phyloP scores from a whole-genome alignment of 2,113 vertebrate species.

The Dermatemys mawii region DNA sequence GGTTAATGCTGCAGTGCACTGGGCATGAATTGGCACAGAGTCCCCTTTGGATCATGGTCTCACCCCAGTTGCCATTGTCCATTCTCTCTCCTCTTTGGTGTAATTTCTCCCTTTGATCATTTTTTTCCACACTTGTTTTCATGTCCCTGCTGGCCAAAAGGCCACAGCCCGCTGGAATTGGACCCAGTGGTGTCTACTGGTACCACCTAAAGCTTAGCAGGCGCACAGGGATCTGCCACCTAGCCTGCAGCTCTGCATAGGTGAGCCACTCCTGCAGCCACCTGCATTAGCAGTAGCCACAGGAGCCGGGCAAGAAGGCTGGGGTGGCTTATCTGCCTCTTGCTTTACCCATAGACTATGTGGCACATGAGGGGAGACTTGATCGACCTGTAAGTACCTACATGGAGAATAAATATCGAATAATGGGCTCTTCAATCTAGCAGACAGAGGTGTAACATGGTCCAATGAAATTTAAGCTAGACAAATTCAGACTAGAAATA shows the following conservation, averaged over 20 bases:
- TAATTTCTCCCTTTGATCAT: background rate
- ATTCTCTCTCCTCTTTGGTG: background rate
- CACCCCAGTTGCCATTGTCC: background rate
- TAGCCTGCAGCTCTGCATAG: too few relatives aligned
- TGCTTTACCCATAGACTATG: too few relatives aligned
- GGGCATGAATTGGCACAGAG: background rate
- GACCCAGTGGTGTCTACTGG: too few relatives aligned
- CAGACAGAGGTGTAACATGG: background rate
- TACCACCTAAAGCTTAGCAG: too few relatives aligned
- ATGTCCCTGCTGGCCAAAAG: background rate
- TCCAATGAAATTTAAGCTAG: background rate
- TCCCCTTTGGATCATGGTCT: background rate
- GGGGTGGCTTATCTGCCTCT: too few relatives aligned
- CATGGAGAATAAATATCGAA: background rate
- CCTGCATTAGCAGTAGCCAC: too few relatives aligned
- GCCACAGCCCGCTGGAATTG: too few relatives aligned
- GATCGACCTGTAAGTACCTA: background rate
- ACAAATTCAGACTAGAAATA: background rate
- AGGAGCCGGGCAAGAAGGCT: too few relatives aligned
- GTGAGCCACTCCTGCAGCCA: too few relatives aligned
- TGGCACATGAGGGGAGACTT: too few relatives aligned
- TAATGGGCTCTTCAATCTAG: background rate
- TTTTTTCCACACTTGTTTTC: background rate
- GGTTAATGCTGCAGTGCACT: background rate
- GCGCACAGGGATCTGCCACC: too few relatives aligned